Conservation (phyloP, 2,113 vertebrate species). For the Clinocottus analis region DNA sequence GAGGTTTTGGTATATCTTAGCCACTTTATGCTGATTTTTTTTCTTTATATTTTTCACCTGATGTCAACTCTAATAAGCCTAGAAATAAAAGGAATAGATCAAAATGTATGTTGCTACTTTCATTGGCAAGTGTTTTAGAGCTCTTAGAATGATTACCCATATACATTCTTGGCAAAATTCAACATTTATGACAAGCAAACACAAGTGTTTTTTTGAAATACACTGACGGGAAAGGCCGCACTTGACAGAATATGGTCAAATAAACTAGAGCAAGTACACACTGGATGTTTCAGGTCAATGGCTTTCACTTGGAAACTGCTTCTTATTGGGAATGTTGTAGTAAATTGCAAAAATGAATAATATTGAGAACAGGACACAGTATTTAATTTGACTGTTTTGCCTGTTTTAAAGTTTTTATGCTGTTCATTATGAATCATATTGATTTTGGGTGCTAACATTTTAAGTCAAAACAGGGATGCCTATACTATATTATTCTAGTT, state of each 20-base stretch:
- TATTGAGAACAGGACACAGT: constrained; percentile 22
- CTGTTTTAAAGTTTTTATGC: constrained; percentile 2
- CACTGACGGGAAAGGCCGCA: constrained; percentile 46
- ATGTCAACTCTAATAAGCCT: neutral
- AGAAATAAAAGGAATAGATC: neutral
- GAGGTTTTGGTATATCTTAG: neutral
- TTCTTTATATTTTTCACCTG: constrained; percentile 10
- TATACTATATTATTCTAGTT: neutral
- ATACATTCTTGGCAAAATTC: constrained; percentile 1
- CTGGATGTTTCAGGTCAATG: constrained; percentile 58
- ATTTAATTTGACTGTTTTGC: constrained; percentile 9
- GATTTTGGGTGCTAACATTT: neutral
- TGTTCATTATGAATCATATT: constrained; percentile 6
- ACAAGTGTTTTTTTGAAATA: constrained; percentile 53
- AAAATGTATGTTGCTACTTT: constrained; percentile 3
- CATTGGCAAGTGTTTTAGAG: neutral
- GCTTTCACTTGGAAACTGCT: constrained; percentile 52
- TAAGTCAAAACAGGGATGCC: neutral
- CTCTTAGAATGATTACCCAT: constrained; percentile 12
- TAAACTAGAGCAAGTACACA: constrained; percentile 48
- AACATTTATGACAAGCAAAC: constrained; percentile 42
- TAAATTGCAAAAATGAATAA: constrained; percentile 36
- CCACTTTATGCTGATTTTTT: neutral
- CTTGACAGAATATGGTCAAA: constrained; percentile 53
- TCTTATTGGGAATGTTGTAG: constrained; percentile 48